Base-by-base conservation (phyloP, 2,888 invertebrate species). In the Drepanosiphum platanoidis region DNA sequence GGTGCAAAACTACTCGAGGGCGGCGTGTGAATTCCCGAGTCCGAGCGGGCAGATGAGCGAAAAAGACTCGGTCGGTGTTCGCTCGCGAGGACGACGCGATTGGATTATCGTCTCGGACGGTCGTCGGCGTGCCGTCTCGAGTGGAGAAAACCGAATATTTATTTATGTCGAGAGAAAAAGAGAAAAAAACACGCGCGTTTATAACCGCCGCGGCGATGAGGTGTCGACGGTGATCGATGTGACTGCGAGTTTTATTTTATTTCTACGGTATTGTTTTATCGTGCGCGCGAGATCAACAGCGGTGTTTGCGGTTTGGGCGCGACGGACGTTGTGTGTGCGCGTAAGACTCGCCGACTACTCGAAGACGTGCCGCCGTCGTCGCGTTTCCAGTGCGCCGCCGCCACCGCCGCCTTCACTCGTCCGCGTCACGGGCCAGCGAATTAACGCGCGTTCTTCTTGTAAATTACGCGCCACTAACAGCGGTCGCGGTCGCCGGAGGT, bases 261-360 rank as follows among this genome's bases (percentile, higher is more conserved):
- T n/a, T n/a, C n/a, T n/a, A n/a, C n/a, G n/a, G n/a, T n/a, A n/a
- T n/a, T 22, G 34, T 34, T 1, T 34, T 4, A 4, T 15, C 66
- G 22, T 46, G 52, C 1, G 1, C 36, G 18, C 39, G 64, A 15
- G 5, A 66, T 32, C 42, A 27, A 70, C 84, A 39, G 13, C 68
- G 68, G 68, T 84, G 84, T 77, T 70, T 70, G 77, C 75, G 75
- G 84, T 84, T 77, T 39, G 84, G 58, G 36, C 68, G 58, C 68
- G 77, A 22, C 68, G 75, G n/a, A 84, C 84, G 84, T 84, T 84
- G 75, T 84, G 84, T 36, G 58, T 52, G 3, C 18, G 22, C 15
- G 52, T 52, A 15, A n/a, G n/a, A 18, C 52, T 52, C 36, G 84
- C 84, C 30, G 68, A 77, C 77, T 30, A 77, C 84, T 32, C 68